These are phyloP conservation scores for Ailurus styani DNA, from an alignment of 2,113 vertebrate species.

Conservation along the genomic window DNA sequence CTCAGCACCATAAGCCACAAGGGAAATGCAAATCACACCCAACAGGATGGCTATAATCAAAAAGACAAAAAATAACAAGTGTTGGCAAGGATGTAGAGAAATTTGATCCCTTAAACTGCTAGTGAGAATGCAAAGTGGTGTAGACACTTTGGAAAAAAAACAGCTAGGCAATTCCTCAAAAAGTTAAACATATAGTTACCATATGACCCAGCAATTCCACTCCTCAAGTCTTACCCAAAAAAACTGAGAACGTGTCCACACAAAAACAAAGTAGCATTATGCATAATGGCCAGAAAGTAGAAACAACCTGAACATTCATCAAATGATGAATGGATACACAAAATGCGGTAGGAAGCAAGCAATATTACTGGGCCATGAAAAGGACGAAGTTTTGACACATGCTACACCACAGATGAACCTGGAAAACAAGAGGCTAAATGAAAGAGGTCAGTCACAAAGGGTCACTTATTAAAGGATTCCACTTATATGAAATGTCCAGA, in stretches of 20 bases:
- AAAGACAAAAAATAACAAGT: not conserved
- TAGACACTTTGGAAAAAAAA: not conserved
- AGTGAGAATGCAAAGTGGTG: not conserved
- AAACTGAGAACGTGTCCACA: not conserved
- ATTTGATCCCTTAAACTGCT: not conserved
- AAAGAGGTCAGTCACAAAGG: not conserved
- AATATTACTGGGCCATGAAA: not conserved
- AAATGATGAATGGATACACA: not conserved
- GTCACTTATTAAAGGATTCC: not conserved
- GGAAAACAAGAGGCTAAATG: not conserved
- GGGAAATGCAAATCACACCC: not conserved
- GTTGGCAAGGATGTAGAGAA: not conserved
- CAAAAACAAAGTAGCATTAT: not conserved
- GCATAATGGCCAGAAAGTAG: not conserved
- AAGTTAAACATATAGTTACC: not conserved
- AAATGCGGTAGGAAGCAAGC: not conserved
- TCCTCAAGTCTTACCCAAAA: not conserved
- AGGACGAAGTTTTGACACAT: not conserved
- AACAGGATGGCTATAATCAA: not conserved
- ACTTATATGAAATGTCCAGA: not conserved
- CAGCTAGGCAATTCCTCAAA: not conserved
- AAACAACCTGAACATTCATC: not conserved
- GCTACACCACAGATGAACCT: not conserved
- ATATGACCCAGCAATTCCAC: not conserved
- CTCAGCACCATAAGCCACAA: not conserved